Conservation (phyloP, 2,113 vertebrate genomes). For the Suricata suricatta region DNA sequence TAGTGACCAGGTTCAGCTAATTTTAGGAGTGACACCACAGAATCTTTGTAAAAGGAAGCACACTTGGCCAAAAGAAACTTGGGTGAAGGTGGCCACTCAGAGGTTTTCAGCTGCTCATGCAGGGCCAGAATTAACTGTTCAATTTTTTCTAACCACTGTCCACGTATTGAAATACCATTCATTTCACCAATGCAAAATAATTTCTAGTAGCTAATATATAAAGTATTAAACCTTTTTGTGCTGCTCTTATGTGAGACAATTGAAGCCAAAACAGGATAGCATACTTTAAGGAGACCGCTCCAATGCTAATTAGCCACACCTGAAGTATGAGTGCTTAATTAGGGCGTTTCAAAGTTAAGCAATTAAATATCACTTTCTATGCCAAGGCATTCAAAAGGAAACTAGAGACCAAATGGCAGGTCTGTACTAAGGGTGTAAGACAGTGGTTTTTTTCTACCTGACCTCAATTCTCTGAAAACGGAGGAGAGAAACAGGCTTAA, state of each 20-base stretch:
- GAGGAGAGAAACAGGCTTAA: not conserved
- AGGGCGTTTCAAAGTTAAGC: conserved; percentile 53
- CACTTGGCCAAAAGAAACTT: not conserved
- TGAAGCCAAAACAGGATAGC: conserved; percentile 52
- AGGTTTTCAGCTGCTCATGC: not conserved
- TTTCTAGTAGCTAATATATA: conserved; percentile 26
- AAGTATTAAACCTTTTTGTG: conserved; percentile 35
- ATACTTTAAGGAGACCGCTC: conserved; percentile 47
- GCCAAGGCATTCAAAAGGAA: conserved; percentile 31
- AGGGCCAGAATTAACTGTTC: not conserved
- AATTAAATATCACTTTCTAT: conserved; percentile 30
- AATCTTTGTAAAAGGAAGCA: not conserved
- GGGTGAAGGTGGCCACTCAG: not conserved
- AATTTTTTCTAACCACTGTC: not conserved
- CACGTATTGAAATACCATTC: conserved; percentile 5
- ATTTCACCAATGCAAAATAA: conserved; percentile 47
- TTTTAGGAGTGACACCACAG: not conserved
- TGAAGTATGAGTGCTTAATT: conserved; percentile 59
- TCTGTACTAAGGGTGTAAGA: not conserved
- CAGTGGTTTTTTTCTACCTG: not conserved
- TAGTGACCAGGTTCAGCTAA: not conserved
- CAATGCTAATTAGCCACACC: conserved; percentile 54
- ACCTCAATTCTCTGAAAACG: not conserved
- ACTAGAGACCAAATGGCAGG: not conserved
- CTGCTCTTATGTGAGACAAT: conserved; percentile 25